phyloP scores from a whole-genome alignment of 2,888 invertebrate genomes.

The Cosmia trapezina region DNA sequence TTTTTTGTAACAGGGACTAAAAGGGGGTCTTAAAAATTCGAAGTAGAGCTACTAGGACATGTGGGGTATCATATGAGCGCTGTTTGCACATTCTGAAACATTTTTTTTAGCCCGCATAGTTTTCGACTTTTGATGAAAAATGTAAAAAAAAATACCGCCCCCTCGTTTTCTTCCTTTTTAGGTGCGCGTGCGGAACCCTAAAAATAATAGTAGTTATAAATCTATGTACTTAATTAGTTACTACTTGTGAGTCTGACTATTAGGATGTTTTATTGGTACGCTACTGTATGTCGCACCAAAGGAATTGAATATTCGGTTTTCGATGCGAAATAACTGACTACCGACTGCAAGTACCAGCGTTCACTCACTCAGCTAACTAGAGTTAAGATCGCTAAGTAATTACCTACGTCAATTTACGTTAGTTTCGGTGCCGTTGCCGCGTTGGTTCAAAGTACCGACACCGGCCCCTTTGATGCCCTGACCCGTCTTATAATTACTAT shows the following conservation, averaged over 20 bases:
- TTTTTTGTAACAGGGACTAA: no score
- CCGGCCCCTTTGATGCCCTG: conserved; percentile 22
- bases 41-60: no score
- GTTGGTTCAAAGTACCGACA: conserved; percentile 31
- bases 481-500: conserved; percentile 41
- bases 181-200: neutral
- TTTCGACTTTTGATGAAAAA: no score
- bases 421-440: conserved; percentile 31
- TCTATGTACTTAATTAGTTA: neutral
- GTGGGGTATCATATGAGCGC: no score
- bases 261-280: neutral
- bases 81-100: no score
- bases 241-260: neutral
- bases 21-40: no score
- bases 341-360: neutral
- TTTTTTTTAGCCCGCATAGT: no score
- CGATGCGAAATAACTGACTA: conserved; percentile 6
- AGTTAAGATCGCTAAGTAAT: conserved; percentile 55
- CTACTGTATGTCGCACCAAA: conserved; percentile 7
- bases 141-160: no score
- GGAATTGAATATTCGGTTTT: conserved; percentile 5
- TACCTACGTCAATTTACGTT: conserved; percentile 47
- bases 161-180: no score
- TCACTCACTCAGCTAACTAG: conserved; percentile 25
- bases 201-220: no score